Conservation (phyloP, 2,888 invertebrate species). For the Pherbina coryleti region DNA sequence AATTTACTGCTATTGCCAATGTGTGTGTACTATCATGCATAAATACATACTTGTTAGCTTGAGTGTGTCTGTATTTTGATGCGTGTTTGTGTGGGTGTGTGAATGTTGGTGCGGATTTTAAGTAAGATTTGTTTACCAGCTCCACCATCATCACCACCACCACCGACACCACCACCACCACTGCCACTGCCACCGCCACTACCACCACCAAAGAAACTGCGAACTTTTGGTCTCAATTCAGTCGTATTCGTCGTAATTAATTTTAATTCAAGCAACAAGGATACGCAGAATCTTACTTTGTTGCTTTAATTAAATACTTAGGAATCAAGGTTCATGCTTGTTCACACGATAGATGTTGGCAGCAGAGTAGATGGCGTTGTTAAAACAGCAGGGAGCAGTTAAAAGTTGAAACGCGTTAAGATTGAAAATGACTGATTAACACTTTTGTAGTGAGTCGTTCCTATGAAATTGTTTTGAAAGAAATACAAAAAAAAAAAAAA, state of each 20-base stretch:
- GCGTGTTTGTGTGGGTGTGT: slow-evolving; percentile 39
- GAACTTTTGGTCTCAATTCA: background rate
- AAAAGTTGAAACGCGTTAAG: background rate
- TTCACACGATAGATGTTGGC: background rate
- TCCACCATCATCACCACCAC: background rate
- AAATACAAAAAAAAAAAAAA: too few species aligned
- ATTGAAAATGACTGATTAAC: too few species aligned
- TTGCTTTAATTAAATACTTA: slow-evolving; percentile 12
- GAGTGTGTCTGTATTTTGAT: slow-evolving; percentile 10
- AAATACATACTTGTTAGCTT: background rate
- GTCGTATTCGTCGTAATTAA: slow-evolving; percentile 24
- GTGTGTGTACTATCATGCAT: slow-evolving; percentile 32
- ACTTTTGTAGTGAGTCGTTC: too few species aligned
- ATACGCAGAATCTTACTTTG: slow-evolving; percentile 11
- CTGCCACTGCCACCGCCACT: too few species aligned
- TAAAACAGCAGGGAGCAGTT: background rate
- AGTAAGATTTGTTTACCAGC: background rate
- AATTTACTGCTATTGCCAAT: slow-evolving; percentile 23
- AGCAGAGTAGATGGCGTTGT: background rate
- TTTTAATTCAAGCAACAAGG: slow-evolving; percentile 26
- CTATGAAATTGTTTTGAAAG: too few species aligned
- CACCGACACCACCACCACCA: background rate
- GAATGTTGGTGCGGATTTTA: slow-evolving; percentile 12
- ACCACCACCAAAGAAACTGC: background rate
- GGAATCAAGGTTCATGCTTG: background rate